Conservation (phyloP, 1,140 invertebrate species). For the silkworm (Bombyx mori) region DNA sequence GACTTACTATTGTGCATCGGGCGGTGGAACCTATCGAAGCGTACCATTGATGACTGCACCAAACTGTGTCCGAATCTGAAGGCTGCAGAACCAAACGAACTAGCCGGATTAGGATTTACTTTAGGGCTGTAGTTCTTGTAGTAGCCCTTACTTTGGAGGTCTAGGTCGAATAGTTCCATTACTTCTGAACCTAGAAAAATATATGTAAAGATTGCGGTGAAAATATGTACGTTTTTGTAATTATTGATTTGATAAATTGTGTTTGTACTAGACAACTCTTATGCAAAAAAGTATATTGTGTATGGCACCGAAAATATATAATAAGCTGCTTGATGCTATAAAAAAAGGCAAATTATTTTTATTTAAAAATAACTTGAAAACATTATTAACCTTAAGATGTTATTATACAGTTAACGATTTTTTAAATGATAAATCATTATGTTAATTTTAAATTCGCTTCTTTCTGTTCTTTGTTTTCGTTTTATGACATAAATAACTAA, state of each 20-base stretch:
- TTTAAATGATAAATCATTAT: too few relatives aligned
- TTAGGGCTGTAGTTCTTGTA: slow-evolving; percentile 83
- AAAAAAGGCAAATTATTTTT: too few relatives aligned
- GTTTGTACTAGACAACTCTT: background rate
- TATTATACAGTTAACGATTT: too few relatives aligned
- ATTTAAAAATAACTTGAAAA: too few relatives aligned
- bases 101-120: slow-evolving; percentile 89
- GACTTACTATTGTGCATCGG: slow-evolving; percentile 77
- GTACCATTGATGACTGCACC: slow-evolving; percentile 83
- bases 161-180: slow-evolving; percentile 79
- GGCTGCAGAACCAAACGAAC: slow-evolving; percentile 95
- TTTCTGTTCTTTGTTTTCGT: too few relatives aligned
- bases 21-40: slow-evolving; percentile 76
- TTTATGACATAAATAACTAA: too few relatives aligned
- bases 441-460: too few relatives aligned
- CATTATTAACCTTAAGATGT: too few relatives aligned
- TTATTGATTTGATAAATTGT: background rate
- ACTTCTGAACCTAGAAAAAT: slow-evolving; percentile 73
- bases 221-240: background rate
- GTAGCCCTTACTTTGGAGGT: slow-evolving; percentile 75
- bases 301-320: too few relatives aligned
- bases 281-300: too few relatives aligned
- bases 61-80: slow-evolving; percentile 96
- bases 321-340: too few relatives aligned
- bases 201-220: background rate